These are phyloP conservation scores for Pseudomyrmex cubaensis DNA, from an alignment of 1,140 invertebrate genomes.

Conservation along the genomic window DNA sequence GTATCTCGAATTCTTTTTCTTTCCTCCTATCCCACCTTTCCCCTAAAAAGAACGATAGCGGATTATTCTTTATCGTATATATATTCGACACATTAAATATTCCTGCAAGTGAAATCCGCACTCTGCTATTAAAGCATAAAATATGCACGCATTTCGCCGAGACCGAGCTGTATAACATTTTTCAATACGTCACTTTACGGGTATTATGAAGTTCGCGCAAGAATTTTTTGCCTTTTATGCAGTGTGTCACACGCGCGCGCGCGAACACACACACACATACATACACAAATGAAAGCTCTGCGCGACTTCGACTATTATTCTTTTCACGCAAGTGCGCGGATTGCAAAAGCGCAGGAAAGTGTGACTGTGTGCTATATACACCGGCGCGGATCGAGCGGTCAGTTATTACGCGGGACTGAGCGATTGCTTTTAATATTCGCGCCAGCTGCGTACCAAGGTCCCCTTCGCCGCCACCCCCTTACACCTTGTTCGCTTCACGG, in stretches of 20 bases:
- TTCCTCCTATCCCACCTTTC: too few relatives aligned
- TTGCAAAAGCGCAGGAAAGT: constrained; percentile 53
- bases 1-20: neutral
- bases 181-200: neutral
- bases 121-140: too few relatives aligned
- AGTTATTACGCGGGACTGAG: constrained; percentile 80
- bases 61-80: too few relatives aligned
- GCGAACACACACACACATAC: neutral
- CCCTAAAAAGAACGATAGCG: too few relatives aligned
- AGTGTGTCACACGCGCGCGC: too few relatives aligned
- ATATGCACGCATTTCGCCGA: too few relatives aligned
- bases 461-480: neutral
- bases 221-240: too few relatives aligned
- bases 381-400: constrained; percentile 71
- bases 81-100: too few relatives aligned
- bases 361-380: constrained; percentile 67
- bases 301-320: constrained; percentile 35
- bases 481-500: constrained; percentile 25
- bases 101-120: too few relatives aligned
- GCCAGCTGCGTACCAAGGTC: constrained; percentile 74
- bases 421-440: constrained; percentile 82
- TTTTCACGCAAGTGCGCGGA: constrained; percentile 28
- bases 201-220: neutral
- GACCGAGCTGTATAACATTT: neutral
- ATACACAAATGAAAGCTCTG: neutral